These are phyloP conservation scores for Lasioglossum calceatum DNA, from an alignment of 2,888 invertebrate species.

Conservation along the genomic window DNA sequence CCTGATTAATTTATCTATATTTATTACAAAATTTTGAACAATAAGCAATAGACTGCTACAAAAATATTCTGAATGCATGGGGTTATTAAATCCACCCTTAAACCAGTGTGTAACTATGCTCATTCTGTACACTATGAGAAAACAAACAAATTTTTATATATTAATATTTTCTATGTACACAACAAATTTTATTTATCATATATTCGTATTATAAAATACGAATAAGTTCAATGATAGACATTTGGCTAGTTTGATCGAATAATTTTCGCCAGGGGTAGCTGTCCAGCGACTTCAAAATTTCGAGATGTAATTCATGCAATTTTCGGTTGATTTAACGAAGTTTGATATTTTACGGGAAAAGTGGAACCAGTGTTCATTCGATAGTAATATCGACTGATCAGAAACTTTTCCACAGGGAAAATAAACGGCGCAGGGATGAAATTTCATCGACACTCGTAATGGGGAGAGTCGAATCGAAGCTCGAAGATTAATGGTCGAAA, in stretches of 20 bases:
- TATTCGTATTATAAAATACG: not conserved
- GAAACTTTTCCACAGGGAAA: conserved; percentile 1
- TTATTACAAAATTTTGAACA: too few species aligned
- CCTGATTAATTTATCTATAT: too few species aligned
- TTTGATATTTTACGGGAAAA: conserved; percentile 19
- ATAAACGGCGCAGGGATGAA: not conserved
- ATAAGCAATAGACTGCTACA: too few species aligned
- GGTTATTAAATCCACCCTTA: too few species aligned
- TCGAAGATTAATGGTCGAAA: conserved; percentile 15
- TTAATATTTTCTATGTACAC: not conserved
- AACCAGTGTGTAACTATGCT: too few species aligned
- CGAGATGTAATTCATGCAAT: not conserved
- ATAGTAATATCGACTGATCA: not conserved
- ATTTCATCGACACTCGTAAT: conserved; percentile 18
- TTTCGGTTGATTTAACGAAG: not conserved
- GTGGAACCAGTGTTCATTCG: not conserved
- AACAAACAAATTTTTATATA: too few species aligned
- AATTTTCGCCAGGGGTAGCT: not conserved
- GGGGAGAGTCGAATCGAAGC: not conserved
- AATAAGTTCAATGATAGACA: not conserved
- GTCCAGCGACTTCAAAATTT: not conserved
- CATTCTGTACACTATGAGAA: too few species aligned
- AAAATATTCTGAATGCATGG: too few species aligned
- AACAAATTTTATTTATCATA: not conserved
- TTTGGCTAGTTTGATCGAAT: not conserved